Evolutionary conservation across 2,797 vertebrate species (phyloP).

Genomic region (Danio aesculapii): DNA sequence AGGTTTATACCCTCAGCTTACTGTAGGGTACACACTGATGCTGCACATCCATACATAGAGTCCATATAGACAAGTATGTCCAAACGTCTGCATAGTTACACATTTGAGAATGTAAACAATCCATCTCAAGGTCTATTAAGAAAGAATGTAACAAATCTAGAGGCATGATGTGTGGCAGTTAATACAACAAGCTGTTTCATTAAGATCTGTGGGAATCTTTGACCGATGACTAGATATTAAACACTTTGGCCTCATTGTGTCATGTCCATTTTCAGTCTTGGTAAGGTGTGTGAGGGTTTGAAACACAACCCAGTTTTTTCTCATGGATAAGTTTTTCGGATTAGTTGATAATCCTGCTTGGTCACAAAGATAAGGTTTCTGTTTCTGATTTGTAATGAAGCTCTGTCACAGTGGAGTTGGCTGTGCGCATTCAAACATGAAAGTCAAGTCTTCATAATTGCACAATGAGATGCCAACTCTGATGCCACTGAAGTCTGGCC

Average conservation of each 20-base stretch:
- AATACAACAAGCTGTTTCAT: constrained; percentile 2
- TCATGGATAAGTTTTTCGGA: not conserved
- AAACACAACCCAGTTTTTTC: not conserved
- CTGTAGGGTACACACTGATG: not conserved
- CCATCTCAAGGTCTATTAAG: not conserved
- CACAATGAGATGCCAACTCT: constrained; percentile 59
- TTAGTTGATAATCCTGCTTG: not conserved
- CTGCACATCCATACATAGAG: not conserved
- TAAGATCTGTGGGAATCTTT: not conserved
- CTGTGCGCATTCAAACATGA: constrained; percentile 43
- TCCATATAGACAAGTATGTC: not conserved
- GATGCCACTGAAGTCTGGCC: constrained; percentile 65
- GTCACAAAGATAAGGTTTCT: constrained; percentile 10
- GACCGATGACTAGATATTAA: constrained; percentile 15
- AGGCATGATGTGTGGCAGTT: not conserved
- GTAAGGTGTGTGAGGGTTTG: not conserved
- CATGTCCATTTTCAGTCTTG: constrained; percentile 18
- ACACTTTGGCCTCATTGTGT: constrained; percentile 34
- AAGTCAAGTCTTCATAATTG: constrained; percentile 69
- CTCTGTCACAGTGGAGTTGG: constrained; percentile 10
- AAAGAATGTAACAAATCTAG: not conserved
- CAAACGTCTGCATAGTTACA: not conserved
- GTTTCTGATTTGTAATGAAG: constrained; percentile 26
- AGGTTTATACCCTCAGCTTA: not conserved
- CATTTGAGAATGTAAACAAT: not conserved